These are phyloP conservation scores for Myotis pilosus DNA, from an alignment of 2,797 vertebrate species.

Conservation along the genomic window DNA sequence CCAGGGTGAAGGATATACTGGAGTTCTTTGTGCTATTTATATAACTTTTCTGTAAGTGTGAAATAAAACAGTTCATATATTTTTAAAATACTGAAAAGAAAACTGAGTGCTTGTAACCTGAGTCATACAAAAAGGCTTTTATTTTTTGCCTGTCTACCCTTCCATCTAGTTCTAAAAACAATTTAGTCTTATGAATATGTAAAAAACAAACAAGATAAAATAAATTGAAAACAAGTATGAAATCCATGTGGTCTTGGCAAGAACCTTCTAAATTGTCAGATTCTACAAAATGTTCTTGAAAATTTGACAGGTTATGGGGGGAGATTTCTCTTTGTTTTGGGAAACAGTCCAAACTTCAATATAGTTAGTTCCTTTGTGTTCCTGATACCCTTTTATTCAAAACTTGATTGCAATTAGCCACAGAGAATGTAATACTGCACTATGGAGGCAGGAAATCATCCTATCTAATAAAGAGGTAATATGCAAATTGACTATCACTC, in stretches of 20 bases:
- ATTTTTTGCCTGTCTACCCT: not conserved
- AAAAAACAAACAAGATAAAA: slow-evolving; percentile 1
- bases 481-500: too few species aligned
- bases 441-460: slow-evolving; percentile 37
- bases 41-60: not conserved
- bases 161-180: slow-evolving; percentile 29
- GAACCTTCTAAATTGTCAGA: slow-evolving; percentile 31
- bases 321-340: slow-evolving; percentile 24
- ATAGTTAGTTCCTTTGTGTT: not conserved
- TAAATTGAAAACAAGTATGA: slow-evolving; percentile 44
- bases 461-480: too few species aligned
- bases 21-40: not conserved
- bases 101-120: slow-evolving; percentile 1
- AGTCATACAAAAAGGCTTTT: not conserved
- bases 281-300: slow-evolving; percentile 38
- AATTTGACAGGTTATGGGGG: slow-evolving; percentile 2
- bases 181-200: slow-evolving; percentile 28
- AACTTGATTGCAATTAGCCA: slow-evolving; percentile 7
- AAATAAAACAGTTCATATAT: not conserved
- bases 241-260: slow-evolving; percentile 21
- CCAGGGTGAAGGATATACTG: not conserved
- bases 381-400: not conserved
- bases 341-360: not conserved
- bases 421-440: not conserved
- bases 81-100: slow-evolving; percentile 49